phyloP scores from a whole-genome alignment of 2,113 vertebrate species.

The Tamias sibiricus region DNA sequence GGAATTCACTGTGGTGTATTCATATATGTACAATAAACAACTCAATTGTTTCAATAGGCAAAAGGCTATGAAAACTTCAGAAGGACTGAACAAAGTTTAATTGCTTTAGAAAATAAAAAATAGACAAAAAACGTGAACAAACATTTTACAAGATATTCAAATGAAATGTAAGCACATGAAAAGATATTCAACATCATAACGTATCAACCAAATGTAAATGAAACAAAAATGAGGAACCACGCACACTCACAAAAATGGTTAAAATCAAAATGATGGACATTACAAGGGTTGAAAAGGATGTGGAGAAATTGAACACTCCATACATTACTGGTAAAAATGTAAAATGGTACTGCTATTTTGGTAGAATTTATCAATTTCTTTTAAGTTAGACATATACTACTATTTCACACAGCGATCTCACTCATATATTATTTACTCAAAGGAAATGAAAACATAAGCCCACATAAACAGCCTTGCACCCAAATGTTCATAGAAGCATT shows the following conservation, averaged over 20 bases:
- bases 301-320: not conserved
- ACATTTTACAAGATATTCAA: not conserved
- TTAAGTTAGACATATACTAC: not conserved
- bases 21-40: not conserved
- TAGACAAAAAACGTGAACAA: not conserved
- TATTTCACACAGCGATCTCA: not conserved
- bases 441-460: not conserved
- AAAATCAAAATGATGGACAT: not conserved
- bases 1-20: too few species aligned
- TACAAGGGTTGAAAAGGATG: not conserved
- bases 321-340: not conserved
- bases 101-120: too few species aligned
- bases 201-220: not conserved
- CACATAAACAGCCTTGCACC: not conserved
- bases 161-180: not conserved
- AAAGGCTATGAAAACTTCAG: not conserved
- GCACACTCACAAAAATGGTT: not conserved
- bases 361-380: not conserved
- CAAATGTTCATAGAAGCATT: not conserved
- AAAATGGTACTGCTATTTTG: not conserved
- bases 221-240: not conserved
- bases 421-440: not conserved
- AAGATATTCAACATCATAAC: not conserved
- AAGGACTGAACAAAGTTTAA: too few species aligned
- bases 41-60: not conserved